Evolutionary conservation across 64 coral and sea anemone genomes (phyloP).

Genomic region (Catalaphyllia jardinei): DNA sequence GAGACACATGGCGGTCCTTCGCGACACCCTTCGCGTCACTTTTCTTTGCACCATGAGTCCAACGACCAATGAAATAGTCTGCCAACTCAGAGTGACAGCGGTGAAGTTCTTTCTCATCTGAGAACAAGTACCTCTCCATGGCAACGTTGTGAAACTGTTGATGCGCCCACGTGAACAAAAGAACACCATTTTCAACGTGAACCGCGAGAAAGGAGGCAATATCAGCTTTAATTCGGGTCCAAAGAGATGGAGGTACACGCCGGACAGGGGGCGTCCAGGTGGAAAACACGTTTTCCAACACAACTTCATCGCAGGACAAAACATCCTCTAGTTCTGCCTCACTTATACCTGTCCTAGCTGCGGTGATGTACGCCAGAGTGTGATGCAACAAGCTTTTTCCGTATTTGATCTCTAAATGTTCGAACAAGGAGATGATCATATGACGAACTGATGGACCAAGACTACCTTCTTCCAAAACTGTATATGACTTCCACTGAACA

Average conservation of each 20-base stretch:
- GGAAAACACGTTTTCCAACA: slow-evolving; percentile 71
- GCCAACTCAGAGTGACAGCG: slow-evolving; percentile 70
- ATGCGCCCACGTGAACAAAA: slow-evolving; percentile 80
- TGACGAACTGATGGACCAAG: slow-evolving; percentile 44
- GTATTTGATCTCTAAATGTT: slow-evolving; percentile 67
- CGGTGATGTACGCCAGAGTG: slow-evolving; percentile 67
- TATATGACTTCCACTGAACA: slow-evolving; percentile 74
- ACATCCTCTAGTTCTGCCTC: slow-evolving; percentile 88
- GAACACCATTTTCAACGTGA: slow-evolving; percentile 68
- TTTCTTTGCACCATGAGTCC: slow-evolving; percentile 69
- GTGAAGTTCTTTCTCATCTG: slow-evolving; percentile 46
- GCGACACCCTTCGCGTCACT: slow-evolving; percentile 59
- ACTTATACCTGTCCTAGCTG: slow-evolving; percentile 71
- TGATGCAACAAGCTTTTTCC: slow-evolving; percentile 63
- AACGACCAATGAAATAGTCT: slow-evolving; percentile 78
- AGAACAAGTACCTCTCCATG: slow-evolving; percentile 74
- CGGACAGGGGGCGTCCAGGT: slow-evolving; percentile 66
- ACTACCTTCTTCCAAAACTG: slow-evolving; percentile 36
- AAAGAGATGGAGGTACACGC: slow-evolving; percentile 65
- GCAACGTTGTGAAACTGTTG: slow-evolving; percentile 78
- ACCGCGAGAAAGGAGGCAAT: slow-evolving; percentile 69
- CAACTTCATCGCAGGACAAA: slow-evolving; percentile 75
- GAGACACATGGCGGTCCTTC: slow-evolving; percentile 76
- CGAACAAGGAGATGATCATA: slow-evolving; percentile 71
- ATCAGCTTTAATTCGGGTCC: slow-evolving; percentile 69